Conservation (phyloP, 23 tunicate genomes). For the Ciona savignyi region DNA sequence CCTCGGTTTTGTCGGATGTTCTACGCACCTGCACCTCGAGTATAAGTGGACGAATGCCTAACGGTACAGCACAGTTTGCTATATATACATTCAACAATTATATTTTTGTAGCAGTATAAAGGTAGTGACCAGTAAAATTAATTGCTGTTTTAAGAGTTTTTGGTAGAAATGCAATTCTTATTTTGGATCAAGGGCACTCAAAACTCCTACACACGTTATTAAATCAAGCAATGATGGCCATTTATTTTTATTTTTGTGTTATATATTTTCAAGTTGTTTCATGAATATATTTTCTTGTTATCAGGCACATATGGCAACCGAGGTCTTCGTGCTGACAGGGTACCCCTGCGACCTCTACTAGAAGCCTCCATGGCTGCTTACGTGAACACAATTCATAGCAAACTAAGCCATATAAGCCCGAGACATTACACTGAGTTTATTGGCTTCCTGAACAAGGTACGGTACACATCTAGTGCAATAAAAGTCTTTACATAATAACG, state of each 20-base stretch:
- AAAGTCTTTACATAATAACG: too few species aligned
- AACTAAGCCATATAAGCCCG: conserved; percentile 75
- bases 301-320: conserved; percentile 48
- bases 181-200: too few species aligned
- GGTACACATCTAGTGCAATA: too few species aligned
- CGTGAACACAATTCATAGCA: conserved; percentile 49
- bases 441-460: conserved; percentile 61
- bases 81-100: too few species aligned
- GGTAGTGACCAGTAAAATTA: too few species aligned
- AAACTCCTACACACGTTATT: too few species aligned
- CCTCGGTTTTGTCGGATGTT: conserved; percentile 58
- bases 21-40: conserved; percentile 65
- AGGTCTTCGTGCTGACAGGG: conserved; percentile 58
- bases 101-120: too few species aligned
- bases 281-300: too few species aligned
- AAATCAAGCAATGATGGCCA: too few species aligned
- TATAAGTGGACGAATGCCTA: conserved; percentile 35
- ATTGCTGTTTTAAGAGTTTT: too few species aligned
- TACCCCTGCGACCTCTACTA: conserved; percentile 60
- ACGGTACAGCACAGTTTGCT: conserved; percentile 8
- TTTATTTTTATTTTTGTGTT: background rate
- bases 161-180: too few species aligned
- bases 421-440: conserved; percentile 71
- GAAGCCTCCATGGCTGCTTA: conserved; percentile 54
- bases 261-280: too few species aligned